Evolutionary conservation across 2,888 invertebrate genomes (phyloP).

Genomic region (Nudaria mundana): DNA sequence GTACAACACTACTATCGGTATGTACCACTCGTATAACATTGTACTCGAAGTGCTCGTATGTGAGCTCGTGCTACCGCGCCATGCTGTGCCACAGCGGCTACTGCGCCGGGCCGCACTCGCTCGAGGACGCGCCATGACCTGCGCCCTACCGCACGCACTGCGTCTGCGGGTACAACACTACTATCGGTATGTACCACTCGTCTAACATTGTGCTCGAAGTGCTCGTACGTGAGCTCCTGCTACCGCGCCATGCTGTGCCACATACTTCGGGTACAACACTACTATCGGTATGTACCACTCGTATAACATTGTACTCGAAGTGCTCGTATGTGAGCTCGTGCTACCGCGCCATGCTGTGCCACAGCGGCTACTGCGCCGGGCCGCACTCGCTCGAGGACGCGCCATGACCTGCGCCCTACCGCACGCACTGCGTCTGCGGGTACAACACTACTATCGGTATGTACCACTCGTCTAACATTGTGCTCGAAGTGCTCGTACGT

Average conservation of each 20-base stretch:
- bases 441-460: slow-evolving; percentile 36
- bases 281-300: slow-evolving; percentile 14
- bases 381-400: slow-evolving; percentile 84
- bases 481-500: slow-evolving; percentile 93
- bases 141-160: slow-evolving; percentile 87
- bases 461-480: slow-evolving; percentile 76
- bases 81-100: slow-evolving; percentile 87
- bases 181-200: slow-evolving; percentile 41
- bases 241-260: slow-evolving; percentile 90
- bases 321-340: slow-evolving; percentile 93
- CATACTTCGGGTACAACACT: slow-evolving; percentile 79
- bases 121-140: slow-evolving; percentile 75
- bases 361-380: slow-evolving; percentile 84
- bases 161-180: slow-evolving; percentile 78
- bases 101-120: slow-evolving; percentile 86
- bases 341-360: slow-evolving; percentile 89
- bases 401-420: slow-evolving; percentile 80
- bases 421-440: slow-evolving; percentile 88
- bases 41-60: slow-evolving; percentile 88
- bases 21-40: slow-evolving; percentile 75
- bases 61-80: slow-evolving; percentile 90
- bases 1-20: slow-evolving; percentile 36
- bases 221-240: slow-evolving; percentile 92
- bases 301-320: slow-evolving; percentile 54
- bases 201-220: slow-evolving; percentile 88